Evolutionary conservation across 2,888 invertebrate species (phyloP).

Genomic region (Pteria penguin): DNA sequence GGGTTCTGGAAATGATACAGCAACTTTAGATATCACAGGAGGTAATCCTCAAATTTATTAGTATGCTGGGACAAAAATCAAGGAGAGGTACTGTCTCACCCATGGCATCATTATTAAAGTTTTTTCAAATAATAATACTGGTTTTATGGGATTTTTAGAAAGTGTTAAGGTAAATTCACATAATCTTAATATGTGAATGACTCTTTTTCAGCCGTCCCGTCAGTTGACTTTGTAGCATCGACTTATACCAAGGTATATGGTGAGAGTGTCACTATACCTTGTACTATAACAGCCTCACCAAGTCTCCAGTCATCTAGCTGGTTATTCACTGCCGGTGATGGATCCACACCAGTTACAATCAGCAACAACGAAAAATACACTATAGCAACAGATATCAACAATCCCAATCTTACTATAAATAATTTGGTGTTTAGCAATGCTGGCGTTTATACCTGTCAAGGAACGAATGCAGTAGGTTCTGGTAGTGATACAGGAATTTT

Average conservation of each 20-base stretch:
- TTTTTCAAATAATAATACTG: too few relatives aligned
- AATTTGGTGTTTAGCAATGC: neutral
- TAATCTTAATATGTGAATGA: too few relatives aligned
- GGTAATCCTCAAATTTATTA: neutral
- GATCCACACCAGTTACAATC: neutral
- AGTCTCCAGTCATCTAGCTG: neutral
- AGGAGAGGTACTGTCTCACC: too few relatives aligned
- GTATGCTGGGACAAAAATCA: too few relatives aligned
- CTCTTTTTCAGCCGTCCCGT: too few relatives aligned
- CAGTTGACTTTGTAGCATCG: too few relatives aligned
- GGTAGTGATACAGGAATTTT: neutral
- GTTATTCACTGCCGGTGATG: neutral
- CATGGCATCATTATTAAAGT: too few relatives aligned
- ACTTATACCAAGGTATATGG: neutral
- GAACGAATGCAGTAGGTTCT: neutral
- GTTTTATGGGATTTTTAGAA: too few relatives aligned
- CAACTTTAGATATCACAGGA: neutral
- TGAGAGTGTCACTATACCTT: neutral
- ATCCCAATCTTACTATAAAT: neutral
- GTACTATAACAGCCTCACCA: neutral
- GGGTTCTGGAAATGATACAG: neutral
- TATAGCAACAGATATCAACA: neutral
- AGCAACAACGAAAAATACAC: neutral
- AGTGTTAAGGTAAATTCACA: too few relatives aligned
- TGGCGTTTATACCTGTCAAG: neutral